These are phyloP conservation scores for Rhingia rostrata DNA, from an alignment of 2,888 invertebrate genomes.

Conservation along the genomic window DNA sequence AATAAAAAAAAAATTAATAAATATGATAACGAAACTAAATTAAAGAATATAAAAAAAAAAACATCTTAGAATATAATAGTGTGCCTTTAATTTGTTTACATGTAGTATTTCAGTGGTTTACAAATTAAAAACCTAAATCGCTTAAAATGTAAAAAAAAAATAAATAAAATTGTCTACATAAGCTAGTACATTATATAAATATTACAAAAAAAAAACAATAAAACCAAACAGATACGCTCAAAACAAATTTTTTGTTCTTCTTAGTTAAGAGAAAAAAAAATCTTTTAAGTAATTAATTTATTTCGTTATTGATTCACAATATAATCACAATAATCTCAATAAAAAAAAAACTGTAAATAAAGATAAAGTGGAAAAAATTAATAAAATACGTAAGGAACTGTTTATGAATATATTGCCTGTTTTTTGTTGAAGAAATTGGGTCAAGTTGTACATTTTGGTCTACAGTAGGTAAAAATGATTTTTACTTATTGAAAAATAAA, in stretches of 20 bases:
- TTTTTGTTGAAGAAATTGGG: background rate
- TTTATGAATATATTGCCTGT: background rate
- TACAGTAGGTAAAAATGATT: slow-evolving; percentile 2
- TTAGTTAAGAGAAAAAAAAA: too few species aligned
- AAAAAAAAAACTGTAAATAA: background rate
- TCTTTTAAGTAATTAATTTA: too few species aligned
- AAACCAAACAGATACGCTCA: background rate
- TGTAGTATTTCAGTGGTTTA: slow-evolving; percentile 49
- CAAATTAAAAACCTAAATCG: slow-evolving; percentile 24
- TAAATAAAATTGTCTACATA: background rate
- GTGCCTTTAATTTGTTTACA: slow-evolving; percentile 65
- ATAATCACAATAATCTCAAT: too few species aligned
- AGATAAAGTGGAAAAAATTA: background rate
- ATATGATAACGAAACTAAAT: background rate
- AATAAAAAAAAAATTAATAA: slow-evolving; percentile 1
- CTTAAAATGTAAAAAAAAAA: slow-evolving; percentile 5
- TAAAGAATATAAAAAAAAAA: background rate
- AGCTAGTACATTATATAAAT: background rate
- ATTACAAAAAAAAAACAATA: background rate
- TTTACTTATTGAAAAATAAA: background rate
- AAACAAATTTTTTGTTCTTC: too few species aligned
- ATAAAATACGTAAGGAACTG: background rate
- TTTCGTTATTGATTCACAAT: too few species aligned
- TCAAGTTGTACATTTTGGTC: slow-evolving; percentile 1
- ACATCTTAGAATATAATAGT: slow-evolving; percentile 49